phyloP scores from a whole-genome alignment of 2,888 invertebrate genomes.

The Noctua fimbriata region DNA sequence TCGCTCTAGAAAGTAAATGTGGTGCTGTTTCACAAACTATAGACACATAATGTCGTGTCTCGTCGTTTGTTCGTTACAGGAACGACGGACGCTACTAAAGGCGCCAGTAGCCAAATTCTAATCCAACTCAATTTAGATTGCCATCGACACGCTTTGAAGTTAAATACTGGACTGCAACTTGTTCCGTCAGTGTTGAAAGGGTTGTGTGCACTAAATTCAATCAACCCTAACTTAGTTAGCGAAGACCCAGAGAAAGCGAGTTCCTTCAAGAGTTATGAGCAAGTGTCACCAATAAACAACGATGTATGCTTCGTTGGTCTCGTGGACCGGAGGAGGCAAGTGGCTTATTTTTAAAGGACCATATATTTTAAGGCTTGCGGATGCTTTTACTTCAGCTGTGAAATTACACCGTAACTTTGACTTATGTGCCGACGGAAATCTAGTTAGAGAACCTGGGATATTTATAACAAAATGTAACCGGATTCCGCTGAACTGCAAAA shows the following conservation, averaged over 20 bases:
- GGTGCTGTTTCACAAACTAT: background rate
- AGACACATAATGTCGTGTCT: background rate
- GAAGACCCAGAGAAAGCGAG: background rate
- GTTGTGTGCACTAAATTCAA: background rate
- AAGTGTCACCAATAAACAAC: conserved; percentile 42
- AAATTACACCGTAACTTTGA: conserved; percentile 54
- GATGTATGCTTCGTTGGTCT: conserved; percentile 39
- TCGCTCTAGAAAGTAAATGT: background rate
- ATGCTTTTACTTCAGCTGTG: conserved; percentile 47
- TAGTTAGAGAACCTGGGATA: conserved; percentile 5
- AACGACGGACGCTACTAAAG: background rate
- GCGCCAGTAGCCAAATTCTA: background rate
- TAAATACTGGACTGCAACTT: background rate
- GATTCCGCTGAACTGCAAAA: background rate
- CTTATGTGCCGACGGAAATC: conserved; percentile 29
- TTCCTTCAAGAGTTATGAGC: conserved; percentile 37
- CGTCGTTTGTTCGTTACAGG: background rate
- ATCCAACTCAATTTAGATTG: background rate
- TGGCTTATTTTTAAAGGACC: conserved; percentile 48
- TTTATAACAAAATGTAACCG: conserved; percentile 11
- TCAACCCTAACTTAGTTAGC: conserved; percentile 18
- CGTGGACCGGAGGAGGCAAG: conserved; percentile 35
- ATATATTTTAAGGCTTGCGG: conserved; percentile 36
- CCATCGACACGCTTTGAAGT: background rate
- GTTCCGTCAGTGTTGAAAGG: background rate